phyloP scores from a whole-genome alignment of 2,113 vertebrate species.

The Loxodonta africana region DNA sequence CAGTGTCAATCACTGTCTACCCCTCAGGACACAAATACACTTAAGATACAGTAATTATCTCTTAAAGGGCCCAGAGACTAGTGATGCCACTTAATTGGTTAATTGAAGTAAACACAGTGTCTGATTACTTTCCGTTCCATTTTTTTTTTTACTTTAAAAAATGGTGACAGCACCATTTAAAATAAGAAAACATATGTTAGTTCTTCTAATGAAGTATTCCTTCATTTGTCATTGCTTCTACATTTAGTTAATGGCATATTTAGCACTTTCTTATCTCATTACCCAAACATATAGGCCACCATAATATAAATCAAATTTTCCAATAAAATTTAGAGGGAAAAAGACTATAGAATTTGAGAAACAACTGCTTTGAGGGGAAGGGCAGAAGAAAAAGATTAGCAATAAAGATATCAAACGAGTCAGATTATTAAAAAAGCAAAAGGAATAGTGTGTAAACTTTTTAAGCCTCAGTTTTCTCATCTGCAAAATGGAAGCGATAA shows the following conservation, averaged over 20 bases:
- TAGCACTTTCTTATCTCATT: neutral
- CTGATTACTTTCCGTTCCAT: neutral
- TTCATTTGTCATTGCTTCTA: neutral
- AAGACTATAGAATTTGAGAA: neutral
- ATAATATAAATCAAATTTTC: neutral
- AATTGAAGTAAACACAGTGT: neutral
- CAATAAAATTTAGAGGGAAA: neutral
- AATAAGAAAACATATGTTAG: neutral
- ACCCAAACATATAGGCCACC: neutral
- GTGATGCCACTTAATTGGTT: neutral
- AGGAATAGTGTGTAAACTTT: neutral
- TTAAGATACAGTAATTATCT: neutral
- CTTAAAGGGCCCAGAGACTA: neutral
- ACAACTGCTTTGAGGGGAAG: neutral
- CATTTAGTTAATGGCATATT: neutral
- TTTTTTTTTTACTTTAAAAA: conserved; percentile 4
- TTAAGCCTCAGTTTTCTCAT: neutral
- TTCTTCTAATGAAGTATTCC: neutral
- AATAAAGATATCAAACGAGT: neutral
- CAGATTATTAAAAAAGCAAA: neutral
- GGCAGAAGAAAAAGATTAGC: neutral
- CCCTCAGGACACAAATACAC: neutral
- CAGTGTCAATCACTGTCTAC: neutral
- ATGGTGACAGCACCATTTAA: neutral
- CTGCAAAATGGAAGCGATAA: neutral